These are phyloP conservation scores for Falcaria lacertinaria DNA, from an alignment of 2,888 invertebrate genomes.

Conservation along the genomic window DNA sequence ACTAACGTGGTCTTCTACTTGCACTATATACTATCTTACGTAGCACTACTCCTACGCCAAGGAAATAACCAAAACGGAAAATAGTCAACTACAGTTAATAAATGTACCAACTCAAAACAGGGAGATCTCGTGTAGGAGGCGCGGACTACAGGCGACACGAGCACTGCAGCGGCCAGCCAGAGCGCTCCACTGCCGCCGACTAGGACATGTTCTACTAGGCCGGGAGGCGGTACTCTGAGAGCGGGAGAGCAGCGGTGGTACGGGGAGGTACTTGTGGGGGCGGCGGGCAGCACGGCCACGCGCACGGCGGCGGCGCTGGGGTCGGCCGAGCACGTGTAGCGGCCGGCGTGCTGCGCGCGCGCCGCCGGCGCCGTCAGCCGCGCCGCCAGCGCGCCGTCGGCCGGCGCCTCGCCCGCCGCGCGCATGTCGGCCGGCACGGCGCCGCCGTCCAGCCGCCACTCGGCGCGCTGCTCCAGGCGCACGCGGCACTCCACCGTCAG, in stretches of 20 bases:
- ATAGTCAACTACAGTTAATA: no score
- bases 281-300: constrained; percentile 27
- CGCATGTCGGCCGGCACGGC: constrained; percentile 45
- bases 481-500: constrained; percentile 58
- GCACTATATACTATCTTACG: no score
- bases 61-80: no score
- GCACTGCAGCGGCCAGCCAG: no score
- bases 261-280: constrained; percentile 4
- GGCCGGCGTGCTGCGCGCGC: constrained; percentile 45
- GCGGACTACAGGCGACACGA: not conserved
- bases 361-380: constrained; percentile 42
- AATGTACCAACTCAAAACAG: no score
- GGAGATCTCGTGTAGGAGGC: not conserved
- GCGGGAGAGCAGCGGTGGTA: constrained; percentile 5
- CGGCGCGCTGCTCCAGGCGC: constrained; percentile 48
- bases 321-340: constrained; percentile 50
- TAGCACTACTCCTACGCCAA: no score
- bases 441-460: constrained; percentile 46
- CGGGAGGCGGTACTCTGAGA: no score
- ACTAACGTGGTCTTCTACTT: no score
- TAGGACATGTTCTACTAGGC: no score
- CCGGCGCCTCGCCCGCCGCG: constrained; percentile 35
- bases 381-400: constrained; percentile 37
- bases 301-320: constrained; percentile 38
- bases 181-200: no score